Base-by-base conservation (phyloP, 2,797 vertebrate species). In the Hafferia zeledoni region DNA sequence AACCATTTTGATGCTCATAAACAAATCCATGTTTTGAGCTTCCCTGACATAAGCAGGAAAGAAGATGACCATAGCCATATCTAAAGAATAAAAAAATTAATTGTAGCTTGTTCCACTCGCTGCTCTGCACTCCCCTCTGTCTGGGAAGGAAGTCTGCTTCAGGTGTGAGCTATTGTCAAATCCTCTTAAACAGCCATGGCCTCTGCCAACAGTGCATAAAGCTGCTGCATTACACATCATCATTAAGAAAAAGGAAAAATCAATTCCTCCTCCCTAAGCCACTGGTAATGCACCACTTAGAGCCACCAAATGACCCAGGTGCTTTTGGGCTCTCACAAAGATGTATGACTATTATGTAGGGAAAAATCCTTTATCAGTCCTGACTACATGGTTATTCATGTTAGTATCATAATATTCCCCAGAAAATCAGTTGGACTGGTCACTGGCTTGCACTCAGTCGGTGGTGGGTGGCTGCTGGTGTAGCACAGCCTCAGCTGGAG, bases 391-490 rank as follows among this genome's bases (percentile, higher is more conserved):
- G 61, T 55, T 53, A 72, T 75, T 94, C 53, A 75, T 78, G 91
- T 91, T 53, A 50, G 39, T 76, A 37, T 33, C 27, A 30, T 31
- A 84, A 41, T 55, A 70, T 67, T 74, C 11, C 19, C 11, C 5
- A 1, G 4, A 50, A 83, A 76, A 76, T 47, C 77, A 74, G 16
- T 59, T 6, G 4, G 10, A 14, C 16, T 65, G 59, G 70, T 55
- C 0, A 1, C 39, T 65, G 63, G 16, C 67, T 55, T 31, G 43
- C 52, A 31, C 65, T 72, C 2, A 1, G 24, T 11, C 0, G 1
- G 46, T 41, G 39, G 16, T 0, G 2, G n/a, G 47, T 28, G 55
- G 43, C 14, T 72, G 44, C 69, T 27, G 37, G 31, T 10, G 2
- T 10, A 28, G 57, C 17, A 1, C 3, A 44, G 46, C 24, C 63